Evolutionary conservation across 2,888 invertebrate species (phyloP), one percentile per base, ranked within the genome.

Genomic region (Malthinus seriepunctatus): DNA sequence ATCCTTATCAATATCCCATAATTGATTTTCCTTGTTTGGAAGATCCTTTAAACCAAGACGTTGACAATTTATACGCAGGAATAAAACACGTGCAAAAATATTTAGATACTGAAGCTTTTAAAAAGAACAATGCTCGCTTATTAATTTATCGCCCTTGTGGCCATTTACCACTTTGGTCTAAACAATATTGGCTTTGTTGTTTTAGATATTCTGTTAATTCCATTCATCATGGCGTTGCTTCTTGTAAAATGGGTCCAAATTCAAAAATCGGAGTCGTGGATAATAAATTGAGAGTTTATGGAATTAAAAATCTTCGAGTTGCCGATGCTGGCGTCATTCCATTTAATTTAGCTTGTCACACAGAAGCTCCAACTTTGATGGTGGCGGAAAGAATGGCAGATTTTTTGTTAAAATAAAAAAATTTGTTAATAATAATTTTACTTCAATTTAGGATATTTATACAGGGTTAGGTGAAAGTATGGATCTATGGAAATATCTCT

Each of bases 321-420:
- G 80, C 78, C 1, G 85, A 85, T 64, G 82, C 81, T 1, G 83
- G 84, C 48, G 72, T 85, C 7, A 83, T 85, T 74, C 85, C 84
- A 0, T 66, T 74, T 7, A 79, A 83, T 35, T 75, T 82, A 1
- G 78, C 79, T 0, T 84, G 82, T 0, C 83, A 84, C 64, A 78
- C 81, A 0, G 82, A 81, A 39, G 83, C 81, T 0, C 81, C 80
- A 0, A 77, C 81, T 42, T 79, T 78, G 48, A 84, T 84, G 84
- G 79, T 23, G 2, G 23, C 3, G 5, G 23, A 23, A 23, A 2
- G 23, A 2, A 3, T 23, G 23, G 2, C 23, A 3, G 23, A 23
- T 3, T 23, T 23, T 84, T 2, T 84, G 80, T 1, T 84, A 85
- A 65, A 84, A 83, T 64, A 81, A 80, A 0, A 5, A 3, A 23